These are phyloP conservation scores for Tethya wilhelma DNA, from an alignment of 37 sponge, comb jelly and placozoan genomes.

Conservation along the genomic window DNA sequence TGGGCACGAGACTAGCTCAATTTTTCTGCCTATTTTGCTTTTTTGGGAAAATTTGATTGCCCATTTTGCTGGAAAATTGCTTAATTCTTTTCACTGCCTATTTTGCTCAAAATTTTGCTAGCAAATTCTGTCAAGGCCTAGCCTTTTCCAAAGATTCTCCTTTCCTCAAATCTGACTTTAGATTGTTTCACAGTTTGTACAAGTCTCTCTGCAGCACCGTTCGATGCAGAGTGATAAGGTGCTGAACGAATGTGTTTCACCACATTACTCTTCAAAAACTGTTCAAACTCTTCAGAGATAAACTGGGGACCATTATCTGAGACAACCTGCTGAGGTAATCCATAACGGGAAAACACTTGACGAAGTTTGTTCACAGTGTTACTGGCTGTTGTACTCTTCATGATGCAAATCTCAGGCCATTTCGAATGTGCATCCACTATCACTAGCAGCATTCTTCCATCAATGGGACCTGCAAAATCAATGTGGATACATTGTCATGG, in stretches of 20 bases:
- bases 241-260: not conserved
- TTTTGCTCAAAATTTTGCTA: too few species aligned
- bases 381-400: not conserved
- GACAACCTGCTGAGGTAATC: not conserved
- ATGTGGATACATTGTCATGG: conserved; percentile 12
- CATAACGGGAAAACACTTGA: not conserved
- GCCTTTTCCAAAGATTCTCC: too few species aligned
- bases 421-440: conserved; percentile 12
- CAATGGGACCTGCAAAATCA: not conserved
- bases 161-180: too few species aligned
- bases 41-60: too few species aligned
- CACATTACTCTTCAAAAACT: not conserved
- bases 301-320: not conserved
- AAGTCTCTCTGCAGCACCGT: not conserved
- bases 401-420: not conserved
- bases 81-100: too few species aligned
- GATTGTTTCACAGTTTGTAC: not conserved
- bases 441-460: not conserved
- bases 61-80: too few species aligned
- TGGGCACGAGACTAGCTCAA: too few species aligned
- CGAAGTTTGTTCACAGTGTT: not conserved
- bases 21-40: too few species aligned
- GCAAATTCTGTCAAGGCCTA: too few species aligned
- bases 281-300: not conserved
- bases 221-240: not conserved